These are phyloP conservation scores for Labeo rohita DNA, from an alignment of 2,113 vertebrate genomes.

Conservation along the genomic window DNA sequence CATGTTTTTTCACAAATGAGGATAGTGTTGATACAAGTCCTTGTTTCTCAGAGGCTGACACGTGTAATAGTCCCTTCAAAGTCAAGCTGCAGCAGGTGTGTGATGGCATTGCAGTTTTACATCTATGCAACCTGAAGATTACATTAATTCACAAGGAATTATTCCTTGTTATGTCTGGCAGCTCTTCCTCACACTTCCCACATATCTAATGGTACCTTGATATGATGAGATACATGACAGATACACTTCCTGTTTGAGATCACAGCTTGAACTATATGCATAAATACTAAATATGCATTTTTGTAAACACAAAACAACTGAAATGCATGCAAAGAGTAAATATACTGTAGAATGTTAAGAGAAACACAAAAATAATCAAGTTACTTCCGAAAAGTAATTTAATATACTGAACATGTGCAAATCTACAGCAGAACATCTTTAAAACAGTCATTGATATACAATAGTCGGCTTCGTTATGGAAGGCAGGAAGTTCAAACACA, in stretches of 20 bases:
- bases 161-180: conserved; percentile 31
- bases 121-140: conserved; percentile 40
- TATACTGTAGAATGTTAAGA: background rate
- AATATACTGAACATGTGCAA: conserved; percentile 42
- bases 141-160: conserved; percentile 10
- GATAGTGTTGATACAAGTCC: background rate
- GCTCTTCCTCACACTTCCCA: background rate
- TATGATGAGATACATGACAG: background rate
- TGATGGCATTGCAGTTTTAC: conserved; percentile 44
- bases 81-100: conserved; percentile 30
- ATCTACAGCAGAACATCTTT: conserved; percentile 42
- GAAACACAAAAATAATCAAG: background rate
- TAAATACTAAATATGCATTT: background rate
- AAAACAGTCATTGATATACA: conserved; percentile 50
- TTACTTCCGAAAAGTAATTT: conserved; percentile 28
- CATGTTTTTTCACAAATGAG: background rate
- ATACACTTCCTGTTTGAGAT: background rate
- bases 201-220: background rate
- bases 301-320: background rate
- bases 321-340: background rate
- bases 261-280: background rate
- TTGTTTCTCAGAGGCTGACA: background rate
- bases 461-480: background rate
- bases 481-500: conserved; percentile 39
- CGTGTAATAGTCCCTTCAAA: conserved; percentile 32